These are phyloP conservation scores for Cuniculus paca DNA, from an alignment of 2,797 vertebrate species.

Conservation along the genomic window DNA sequence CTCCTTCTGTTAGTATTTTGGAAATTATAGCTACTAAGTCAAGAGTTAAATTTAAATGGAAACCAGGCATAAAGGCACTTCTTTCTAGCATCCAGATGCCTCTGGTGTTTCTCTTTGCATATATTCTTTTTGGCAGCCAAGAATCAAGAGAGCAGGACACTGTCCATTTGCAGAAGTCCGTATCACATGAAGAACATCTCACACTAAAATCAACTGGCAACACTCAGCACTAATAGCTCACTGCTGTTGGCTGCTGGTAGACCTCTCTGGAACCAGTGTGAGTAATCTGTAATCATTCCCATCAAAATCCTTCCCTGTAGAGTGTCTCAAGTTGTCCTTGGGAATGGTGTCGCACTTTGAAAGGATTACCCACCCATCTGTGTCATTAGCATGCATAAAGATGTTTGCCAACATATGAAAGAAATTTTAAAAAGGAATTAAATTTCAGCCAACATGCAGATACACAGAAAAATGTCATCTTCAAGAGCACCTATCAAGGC, in stretches of 20 bases:
- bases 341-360: not conserved
- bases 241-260: constrained; percentile 15
- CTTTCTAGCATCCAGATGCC: not conserved
- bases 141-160: not conserved
- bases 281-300: constrained; percentile 35
- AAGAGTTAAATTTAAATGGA: constrained; percentile 44
- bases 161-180: not conserved
- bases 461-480: not conserved
- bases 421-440: constrained; percentile 27
- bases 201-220: constrained; percentile 13
- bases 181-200: not conserved
- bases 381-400: not conserved
- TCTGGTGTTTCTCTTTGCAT: not conserved
- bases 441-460: constrained; percentile 35
- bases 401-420: constrained; percentile 51
- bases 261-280: not conserved
- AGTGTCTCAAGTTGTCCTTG: not conserved
- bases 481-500: not conserved
- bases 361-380: not conserved
- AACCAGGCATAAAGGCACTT: not conserved
- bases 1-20: constrained; percentile 29
- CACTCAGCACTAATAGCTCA: constrained; percentile 29
- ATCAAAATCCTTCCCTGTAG: constrained; percentile 7
- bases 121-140: not conserved
- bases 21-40: constrained; percentile 27